A percentile compares a stretch with the other conserved stretches of the same genome.
phyloP scores from a whole-genome alignment of 2,113 vertebrate species.

The Alligator sinensis region DNA sequence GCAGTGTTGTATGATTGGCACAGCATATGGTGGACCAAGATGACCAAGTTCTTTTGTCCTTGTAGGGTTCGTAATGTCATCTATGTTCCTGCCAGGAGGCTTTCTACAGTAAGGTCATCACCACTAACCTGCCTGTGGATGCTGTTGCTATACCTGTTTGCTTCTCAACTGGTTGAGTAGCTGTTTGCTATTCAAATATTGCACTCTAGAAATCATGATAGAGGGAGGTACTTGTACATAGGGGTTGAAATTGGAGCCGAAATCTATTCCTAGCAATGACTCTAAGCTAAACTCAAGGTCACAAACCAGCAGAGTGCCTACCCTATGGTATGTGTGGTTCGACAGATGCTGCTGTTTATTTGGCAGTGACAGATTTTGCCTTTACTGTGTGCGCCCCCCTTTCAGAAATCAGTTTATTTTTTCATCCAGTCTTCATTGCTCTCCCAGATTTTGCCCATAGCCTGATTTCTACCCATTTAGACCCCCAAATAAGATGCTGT shows the following conservation, averaged over 20 bases:
- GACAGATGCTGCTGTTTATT: slow-evolving; percentile 65
- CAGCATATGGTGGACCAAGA: not conserved
- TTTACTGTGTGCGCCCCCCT: not conserved
- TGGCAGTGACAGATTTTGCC: slow-evolving; percentile 68
- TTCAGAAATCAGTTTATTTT: slow-evolving; percentile 66
- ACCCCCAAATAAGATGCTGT: not conserved
- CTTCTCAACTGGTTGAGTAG: slow-evolving; percentile 36
- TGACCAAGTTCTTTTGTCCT: not conserved
- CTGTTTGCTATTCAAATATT: slow-evolving; percentile 36
- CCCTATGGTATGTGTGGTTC: slow-evolving; percentile 59
- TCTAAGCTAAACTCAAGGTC: slow-evolving; percentile 59
- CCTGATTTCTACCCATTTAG: slow-evolving; percentile 30
- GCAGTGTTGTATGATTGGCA: fast-evolving
- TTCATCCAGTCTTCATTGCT: slow-evolving; percentile 44
- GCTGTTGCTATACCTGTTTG: slow-evolving; percentile 10
- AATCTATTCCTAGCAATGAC: slow-evolving; percentile 68
- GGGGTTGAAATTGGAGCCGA: slow-evolving; percentile 64
- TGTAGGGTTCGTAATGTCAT: not conserved
- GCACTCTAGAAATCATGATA: slow-evolving; percentile 61
- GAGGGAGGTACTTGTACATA: slow-evolving; percentile 63
- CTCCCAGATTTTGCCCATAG: slow-evolving; percentile 35
- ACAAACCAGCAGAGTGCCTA: slow-evolving; percentile 58
- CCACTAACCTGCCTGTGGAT: not conserved
- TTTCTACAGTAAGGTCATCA: not conserved
- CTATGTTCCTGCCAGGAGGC: fast-evolving